Percentiles rank a stretch among this genome's conserved stretches.
Conservation (phyloP, 2,113 vertebrate species). For the Panthera leo region DNA sequence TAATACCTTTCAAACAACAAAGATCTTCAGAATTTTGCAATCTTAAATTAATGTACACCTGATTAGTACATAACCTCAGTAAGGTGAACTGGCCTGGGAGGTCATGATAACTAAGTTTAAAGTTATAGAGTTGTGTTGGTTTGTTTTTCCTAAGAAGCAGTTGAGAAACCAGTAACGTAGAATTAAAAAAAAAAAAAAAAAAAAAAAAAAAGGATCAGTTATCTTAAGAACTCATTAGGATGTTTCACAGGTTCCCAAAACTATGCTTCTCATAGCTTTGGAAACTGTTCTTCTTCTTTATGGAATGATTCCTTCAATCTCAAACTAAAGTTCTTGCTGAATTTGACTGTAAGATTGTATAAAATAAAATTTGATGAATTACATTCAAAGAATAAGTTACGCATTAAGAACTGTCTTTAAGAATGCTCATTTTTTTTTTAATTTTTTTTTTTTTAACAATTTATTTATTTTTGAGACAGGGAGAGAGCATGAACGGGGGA, state of each 20-base stretch:
- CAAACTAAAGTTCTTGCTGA: constrained; percentile 32
- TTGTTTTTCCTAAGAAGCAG: constrained; percentile 17
- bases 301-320: constrained; percentile 19
- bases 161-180: neutral
- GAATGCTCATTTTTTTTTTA: neutral
- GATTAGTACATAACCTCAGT: neutral
- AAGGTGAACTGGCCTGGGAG: neutral
- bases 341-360: neutral
- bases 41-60: neutral
- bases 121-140: neutral
- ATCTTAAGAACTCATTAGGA: neutral
- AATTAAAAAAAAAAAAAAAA: too few relatives aligned
- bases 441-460: too few relatives aligned
- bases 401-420: neutral
- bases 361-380: constrained; percentile 11
- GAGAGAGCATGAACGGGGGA: too few relatives aligned
- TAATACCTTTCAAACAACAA: constrained; percentile 5
- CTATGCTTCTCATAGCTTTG: neutral
- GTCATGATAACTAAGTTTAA: neutral
- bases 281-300: neutral
- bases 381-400: neutral
- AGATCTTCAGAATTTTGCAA: neutral
- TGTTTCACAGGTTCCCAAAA: constrained; percentile 12
- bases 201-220: neutral
- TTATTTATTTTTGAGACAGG: too few relatives aligned